Percentiles rank a stretch among this genome's conserved stretches.
phyloP scores from a whole-genome alignment of 1,140 invertebrate genomes.

The Drosophila rhopaloa region DNA sequence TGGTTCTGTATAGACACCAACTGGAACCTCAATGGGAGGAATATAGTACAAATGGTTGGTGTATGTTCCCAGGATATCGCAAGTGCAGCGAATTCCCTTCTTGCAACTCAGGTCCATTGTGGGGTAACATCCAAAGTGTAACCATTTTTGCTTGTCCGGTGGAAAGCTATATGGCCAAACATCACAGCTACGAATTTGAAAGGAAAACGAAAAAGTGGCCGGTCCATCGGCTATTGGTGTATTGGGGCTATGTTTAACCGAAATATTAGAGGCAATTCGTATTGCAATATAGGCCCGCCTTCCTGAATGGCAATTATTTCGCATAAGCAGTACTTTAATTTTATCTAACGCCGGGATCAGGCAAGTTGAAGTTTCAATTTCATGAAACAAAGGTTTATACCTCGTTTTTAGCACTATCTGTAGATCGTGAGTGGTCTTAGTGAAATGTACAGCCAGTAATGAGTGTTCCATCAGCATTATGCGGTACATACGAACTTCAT shows the following conservation, averaged over 20 bases:
- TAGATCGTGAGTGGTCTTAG: slow-evolving; percentile 15
- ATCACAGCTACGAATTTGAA: slow-evolving; percentile 53
- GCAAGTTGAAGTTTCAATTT: slow-evolving; percentile 15
- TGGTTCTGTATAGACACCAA: neutral
- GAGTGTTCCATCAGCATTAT: slow-evolving; percentile 16
- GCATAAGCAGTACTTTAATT: slow-evolving; percentile 27
- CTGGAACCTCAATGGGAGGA: slow-evolving; percentile 10
- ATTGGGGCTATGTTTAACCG: neutral
- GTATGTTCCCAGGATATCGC: slow-evolving; percentile 45
- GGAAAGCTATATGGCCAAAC: slow-evolving; percentile 30
- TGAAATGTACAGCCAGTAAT: slow-evolving; percentile 44
- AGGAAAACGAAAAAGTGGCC: slow-evolving; percentile 24
- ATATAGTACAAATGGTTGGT: slow-evolving; percentile 43
- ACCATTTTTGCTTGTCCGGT: slow-evolving; percentile 4
- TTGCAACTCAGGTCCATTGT: slow-evolving; percentile 1
- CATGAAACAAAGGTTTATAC: neutral
- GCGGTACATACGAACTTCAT: slow-evolving; percentile 35
- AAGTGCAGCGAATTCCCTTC: slow-evolving; percentile 22
- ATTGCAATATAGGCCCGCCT: slow-evolving; percentile 38
- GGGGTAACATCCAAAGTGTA: slow-evolving; percentile 13
- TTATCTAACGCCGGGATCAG: neutral
- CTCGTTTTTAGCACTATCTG: slow-evolving; percentile 15
- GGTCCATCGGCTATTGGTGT: slow-evolving; percentile 25
- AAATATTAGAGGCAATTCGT: neutral
- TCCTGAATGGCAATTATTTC: slow-evolving; percentile 29